These are phyloP conservation scores for Capromys pilorides DNA, from an alignment of 2,797 vertebrate species.

Conservation along the genomic window DNA sequence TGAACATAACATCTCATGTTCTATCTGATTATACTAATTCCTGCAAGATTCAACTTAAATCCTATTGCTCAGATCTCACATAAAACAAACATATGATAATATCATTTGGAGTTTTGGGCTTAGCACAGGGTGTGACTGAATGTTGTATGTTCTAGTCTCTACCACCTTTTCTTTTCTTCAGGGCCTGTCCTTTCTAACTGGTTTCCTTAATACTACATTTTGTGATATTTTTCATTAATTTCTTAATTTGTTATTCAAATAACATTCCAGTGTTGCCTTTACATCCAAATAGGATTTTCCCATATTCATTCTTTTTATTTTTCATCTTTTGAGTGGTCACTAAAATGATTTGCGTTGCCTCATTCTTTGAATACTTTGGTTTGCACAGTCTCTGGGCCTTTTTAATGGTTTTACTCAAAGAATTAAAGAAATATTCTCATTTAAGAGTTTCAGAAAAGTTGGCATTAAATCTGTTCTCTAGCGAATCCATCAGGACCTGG, in stretches of 20 bases:
- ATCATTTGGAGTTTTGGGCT: neutral
- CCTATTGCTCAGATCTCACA: neutral
- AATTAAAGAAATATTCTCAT: neutral
- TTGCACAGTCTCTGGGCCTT: neutral
- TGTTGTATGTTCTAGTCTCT: neutral
- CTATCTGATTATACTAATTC: constrained; percentile 24
- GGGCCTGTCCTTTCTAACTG: neutral
- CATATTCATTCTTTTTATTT: neutral
- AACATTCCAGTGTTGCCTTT: neutral
- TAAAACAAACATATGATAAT: neutral
- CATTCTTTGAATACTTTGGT: neutral
- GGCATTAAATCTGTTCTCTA: too few relatives aligned
- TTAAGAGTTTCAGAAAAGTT: too few relatives aligned
- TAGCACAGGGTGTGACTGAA: neutral
- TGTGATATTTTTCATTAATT: neutral
- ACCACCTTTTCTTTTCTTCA: neutral
- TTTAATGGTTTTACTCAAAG: constrained; percentile 25
- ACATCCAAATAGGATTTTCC: neutral
- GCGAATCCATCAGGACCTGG: too few relatives aligned
- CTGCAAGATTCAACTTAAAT: neutral
- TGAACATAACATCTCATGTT: neutral
- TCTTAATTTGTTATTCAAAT: constrained; percentile 20
- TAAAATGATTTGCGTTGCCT: constrained; percentile 26
- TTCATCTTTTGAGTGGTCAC: neutral
- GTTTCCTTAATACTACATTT: neutral